phyloP scores from a whole-genome alignment of 2,888 invertebrate species.

The Anthophora plumipes region DNA sequence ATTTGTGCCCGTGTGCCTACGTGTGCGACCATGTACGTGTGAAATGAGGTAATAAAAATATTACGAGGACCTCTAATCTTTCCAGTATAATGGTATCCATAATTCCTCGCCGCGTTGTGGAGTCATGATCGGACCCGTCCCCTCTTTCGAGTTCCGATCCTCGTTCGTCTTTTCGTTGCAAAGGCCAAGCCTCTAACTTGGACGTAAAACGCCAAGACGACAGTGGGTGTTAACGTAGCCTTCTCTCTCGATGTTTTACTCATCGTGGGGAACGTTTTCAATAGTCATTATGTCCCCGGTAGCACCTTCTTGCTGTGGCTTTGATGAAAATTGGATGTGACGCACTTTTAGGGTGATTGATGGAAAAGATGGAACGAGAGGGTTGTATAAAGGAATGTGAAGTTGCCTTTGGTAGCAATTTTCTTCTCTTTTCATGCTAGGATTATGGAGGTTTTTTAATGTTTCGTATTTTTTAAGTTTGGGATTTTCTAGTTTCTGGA shows the following conservation, averaged over 20 bases:
- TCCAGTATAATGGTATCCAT: conserved; percentile 80
- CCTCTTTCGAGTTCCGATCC: conserved; percentile 34
- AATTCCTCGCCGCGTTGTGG: conserved; percentile 77
- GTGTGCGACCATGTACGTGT: conserved; percentile 56
- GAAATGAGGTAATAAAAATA: conserved; percentile 79
- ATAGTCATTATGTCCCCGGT: neutral
- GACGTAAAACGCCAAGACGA: conserved; percentile 51
- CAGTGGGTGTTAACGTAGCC: conserved; percentile 61
- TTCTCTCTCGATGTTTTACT: neutral
- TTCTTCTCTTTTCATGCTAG: neutral
- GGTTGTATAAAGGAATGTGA: neutral
- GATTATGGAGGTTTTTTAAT: neutral
- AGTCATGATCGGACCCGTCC: conserved; percentile 73
- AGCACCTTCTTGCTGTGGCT: neutral
- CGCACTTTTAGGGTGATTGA: neutral
- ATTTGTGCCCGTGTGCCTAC: conserved; percentile 55
- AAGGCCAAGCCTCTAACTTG: conserved; percentile 37
- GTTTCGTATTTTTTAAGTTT: no score
- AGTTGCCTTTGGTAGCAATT: neutral
- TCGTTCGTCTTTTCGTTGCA: conserved; percentile 27
- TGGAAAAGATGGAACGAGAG: neutral
- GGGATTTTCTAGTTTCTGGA: no score
- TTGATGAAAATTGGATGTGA: conserved; percentile 8
- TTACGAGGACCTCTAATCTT: conserved; percentile 81
- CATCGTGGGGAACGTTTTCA: neutral